These are phyloP conservation scores for Coelinius sp. DNA, from an alignment of 2,888 invertebrate species.

Conservation along the genomic window DNA sequence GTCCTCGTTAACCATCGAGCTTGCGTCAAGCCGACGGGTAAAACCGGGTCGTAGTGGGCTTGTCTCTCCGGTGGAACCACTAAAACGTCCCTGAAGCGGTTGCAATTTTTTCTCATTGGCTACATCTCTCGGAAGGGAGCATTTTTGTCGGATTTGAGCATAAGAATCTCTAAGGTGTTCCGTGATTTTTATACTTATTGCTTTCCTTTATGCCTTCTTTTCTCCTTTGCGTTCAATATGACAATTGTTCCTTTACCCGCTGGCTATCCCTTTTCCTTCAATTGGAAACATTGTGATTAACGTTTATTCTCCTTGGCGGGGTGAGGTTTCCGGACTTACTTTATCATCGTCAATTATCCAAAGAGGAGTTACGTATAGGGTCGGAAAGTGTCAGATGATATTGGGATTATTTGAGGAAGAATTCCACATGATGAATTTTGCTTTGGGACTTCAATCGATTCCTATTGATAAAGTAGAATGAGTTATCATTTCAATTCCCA, in stretches of 20 bases:
- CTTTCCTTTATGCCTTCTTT: background rate
- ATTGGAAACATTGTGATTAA: constrained; percentile 1
- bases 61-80: constrained; percentile 30
- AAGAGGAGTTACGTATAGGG: background rate
- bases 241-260: background rate
- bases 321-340: background rate
- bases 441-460: too few relatives aligned
- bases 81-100: constrained; percentile 31
- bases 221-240: background rate
- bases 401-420: background rate
- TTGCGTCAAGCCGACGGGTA: constrained; percentile 38
- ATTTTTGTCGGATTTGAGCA: constrained; percentile 1
- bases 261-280: background rate
- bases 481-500: too few relatives aligned
- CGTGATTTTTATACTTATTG: background rate
- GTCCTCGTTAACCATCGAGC: constrained; percentile 52
- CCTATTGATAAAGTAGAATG: too few relatives aligned
- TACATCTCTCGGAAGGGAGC: background rate
- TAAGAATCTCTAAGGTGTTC: constrained; percentile 10
- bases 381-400: background rate
- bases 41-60: constrained; percentile 36
- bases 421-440: too few relatives aligned
- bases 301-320: background rate
- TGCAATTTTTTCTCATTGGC: constrained; percentile 29
- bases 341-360: background rate